Conservation (phyloP, 1,140 invertebrate species). For the Euura lappo region DNA sequence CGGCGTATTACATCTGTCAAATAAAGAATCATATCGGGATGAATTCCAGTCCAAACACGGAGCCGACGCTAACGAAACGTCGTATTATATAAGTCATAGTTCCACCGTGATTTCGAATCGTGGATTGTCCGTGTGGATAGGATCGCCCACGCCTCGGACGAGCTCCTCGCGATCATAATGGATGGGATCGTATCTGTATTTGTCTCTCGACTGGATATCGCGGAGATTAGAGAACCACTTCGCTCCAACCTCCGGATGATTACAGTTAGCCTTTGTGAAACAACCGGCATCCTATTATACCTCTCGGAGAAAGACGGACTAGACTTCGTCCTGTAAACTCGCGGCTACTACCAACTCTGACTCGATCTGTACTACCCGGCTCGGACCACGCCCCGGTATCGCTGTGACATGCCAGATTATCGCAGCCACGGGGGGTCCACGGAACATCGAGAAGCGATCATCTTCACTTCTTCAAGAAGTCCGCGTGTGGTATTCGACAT, state of each 20-base stretch:
- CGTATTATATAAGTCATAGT: neutral
- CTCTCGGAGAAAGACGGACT: too few species aligned
- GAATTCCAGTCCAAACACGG: constrained; percentile 4
- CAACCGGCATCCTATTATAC: neutral
- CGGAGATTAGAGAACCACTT: neutral
- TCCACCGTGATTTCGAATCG: neutral
- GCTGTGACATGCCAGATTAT: neutral
- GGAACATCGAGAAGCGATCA: neutral
- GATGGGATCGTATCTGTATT: constrained; percentile 7
- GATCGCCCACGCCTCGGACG: neutral
- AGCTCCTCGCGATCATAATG: neutral
- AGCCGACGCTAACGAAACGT: neutral
- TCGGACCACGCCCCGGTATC: neutral
- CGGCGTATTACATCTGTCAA: constrained; percentile 5
- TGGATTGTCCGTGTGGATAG: constrained; percentile 6
- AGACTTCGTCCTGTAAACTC: neutral
- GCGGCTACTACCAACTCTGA: neutral
- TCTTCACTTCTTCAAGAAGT: neutral
- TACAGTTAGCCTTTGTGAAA: constrained; percentile 7
- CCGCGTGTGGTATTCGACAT: too few species aligned
- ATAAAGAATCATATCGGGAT: constrained; percentile 4
- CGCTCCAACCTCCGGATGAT: neutral
- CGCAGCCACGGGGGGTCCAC: neutral
- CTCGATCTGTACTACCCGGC: neutral
- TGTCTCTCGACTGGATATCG: neutral